These are phyloP conservation scores for Calephelis nemesis DNA, from an alignment of 1,140 invertebrate species.

Conservation along the genomic window DNA sequence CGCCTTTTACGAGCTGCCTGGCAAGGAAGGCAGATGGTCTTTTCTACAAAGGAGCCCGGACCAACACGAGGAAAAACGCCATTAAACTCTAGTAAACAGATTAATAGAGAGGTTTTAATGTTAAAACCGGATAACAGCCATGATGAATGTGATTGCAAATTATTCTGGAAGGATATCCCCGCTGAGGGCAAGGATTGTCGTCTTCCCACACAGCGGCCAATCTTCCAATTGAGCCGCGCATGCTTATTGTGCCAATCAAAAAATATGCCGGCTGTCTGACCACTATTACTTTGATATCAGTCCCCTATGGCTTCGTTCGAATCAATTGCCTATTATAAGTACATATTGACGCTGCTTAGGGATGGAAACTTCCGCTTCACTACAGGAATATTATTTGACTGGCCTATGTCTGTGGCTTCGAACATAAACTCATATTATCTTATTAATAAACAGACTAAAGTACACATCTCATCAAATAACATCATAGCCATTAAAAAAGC, in stretches of 20 bases:
- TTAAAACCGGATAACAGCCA: constrained; percentile 25
- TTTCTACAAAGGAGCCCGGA: too few species aligned
- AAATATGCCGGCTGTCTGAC: constrained; percentile 57
- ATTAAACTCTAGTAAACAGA: not conserved
- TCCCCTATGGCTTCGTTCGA: constrained; percentile 23
- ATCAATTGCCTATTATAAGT: constrained; percentile 23
- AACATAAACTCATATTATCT: too few species aligned
- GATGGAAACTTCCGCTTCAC: constrained; percentile 11
- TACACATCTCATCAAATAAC: too few species aligned
- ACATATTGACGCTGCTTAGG: constrained; percentile 19
- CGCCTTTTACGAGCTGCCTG: too few species aligned
- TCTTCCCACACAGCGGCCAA: constrained; percentile 69
- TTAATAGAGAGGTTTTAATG: constrained; percentile 5
- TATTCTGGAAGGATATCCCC: constrained; percentile 77
- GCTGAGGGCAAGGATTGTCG: constrained; percentile 66
- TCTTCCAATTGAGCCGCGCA: constrained; percentile 72
- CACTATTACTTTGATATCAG: constrained; percentile 30
- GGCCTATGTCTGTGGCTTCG: too few species aligned
- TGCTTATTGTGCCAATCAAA: constrained; percentile 74
- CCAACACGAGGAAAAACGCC: too few species aligned
- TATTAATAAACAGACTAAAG: too few species aligned
- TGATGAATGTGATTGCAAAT: constrained; percentile 40
- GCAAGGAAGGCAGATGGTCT: too few species aligned
- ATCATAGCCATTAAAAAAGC: too few species aligned
- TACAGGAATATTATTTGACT: too few species aligned